phyloP scores from a whole-genome alignment of 1,140 invertebrate species.

The Leptinotarsa undecemlineata region DNA sequence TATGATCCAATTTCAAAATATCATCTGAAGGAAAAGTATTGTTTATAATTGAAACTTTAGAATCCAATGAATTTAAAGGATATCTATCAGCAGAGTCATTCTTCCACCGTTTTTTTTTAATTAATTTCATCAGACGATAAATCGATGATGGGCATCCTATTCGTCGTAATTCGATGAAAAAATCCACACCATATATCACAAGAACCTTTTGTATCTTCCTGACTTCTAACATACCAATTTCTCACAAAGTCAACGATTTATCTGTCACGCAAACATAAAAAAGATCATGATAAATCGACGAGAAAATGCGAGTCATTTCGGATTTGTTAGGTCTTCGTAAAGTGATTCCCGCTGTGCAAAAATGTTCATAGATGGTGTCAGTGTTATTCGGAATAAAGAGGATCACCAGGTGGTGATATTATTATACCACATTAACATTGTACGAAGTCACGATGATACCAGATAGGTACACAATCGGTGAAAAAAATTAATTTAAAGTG shows the following conservation, averaged over 20 bases:
- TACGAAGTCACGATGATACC: conserved; percentile 33
- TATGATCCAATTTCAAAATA: too few species aligned
- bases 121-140: not conserved
- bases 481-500: not conserved
- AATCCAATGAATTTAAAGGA: too few species aligned
- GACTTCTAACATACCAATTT: not conserved
- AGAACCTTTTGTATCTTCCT: not conserved
- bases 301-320: conserved; percentile 31
- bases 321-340: conserved; percentile 26
- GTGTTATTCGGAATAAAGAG: conserved; percentile 38
- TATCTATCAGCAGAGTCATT: too few species aligned
- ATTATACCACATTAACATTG: conserved; percentile 43
- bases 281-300: conserved; percentile 24
- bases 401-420: conserved; percentile 46
- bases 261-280: conserved; percentile 16
- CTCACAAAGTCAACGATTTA: conserved; percentile 12
- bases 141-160: not conserved
- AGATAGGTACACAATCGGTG: conserved; percentile 1
- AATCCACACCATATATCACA: not conserved
- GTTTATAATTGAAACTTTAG: too few species aligned
- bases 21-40: too few species aligned
- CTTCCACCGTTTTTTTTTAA: not conserved
- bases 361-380: conserved; percentile 36
- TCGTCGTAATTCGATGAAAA: not conserved
- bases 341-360: conserved; percentile 29